A percentile compares a stretch with the other conserved stretches of the same genome.
Evolutionary conservation across 2,113 vertebrate genomes (phyloP).

Genomic region (Prunella himalayana): DNA sequence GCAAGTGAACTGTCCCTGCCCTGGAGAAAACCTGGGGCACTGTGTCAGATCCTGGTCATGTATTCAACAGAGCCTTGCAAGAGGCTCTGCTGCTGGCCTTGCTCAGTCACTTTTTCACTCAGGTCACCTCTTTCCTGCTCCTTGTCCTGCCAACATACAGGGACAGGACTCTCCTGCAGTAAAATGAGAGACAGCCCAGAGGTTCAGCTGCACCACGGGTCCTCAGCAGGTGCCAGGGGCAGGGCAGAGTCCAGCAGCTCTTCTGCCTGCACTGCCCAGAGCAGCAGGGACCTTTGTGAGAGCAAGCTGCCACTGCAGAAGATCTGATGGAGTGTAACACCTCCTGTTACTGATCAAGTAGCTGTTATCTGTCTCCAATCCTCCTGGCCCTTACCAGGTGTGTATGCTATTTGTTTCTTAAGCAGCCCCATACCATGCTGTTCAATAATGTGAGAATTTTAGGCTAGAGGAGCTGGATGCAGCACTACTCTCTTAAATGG

Average conservation of each 20-base stretch:
- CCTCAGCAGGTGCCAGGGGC: neutral
- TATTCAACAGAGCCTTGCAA: rapidly evolving
- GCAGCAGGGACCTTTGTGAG: neutral
- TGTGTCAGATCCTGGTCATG: rapidly evolving
- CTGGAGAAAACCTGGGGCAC: rapidly evolving
- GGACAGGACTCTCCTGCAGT: neutral
- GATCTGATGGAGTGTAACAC: neutral
- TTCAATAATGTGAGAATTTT: neutral
- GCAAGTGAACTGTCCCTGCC: neutral
- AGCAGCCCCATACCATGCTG: neutral
- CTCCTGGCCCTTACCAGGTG: neutral
- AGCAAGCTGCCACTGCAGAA: neutral
- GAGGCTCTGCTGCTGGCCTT: neutral
- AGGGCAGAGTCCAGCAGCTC: rapidly evolving
- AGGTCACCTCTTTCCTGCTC: neutral
- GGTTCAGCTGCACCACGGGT: neutral
- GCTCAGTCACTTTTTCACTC: neutral
- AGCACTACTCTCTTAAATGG: neutral
- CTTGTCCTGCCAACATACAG: rapidly evolving
- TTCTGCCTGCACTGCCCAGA: neutral
- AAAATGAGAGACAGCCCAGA: neutral
- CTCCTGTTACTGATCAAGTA: neutral
- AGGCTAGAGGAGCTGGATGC: neutral
- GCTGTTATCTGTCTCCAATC: neutral
- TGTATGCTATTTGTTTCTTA: neutral